phyloP scores from a whole-genome alignment of 2,888 invertebrate genomes.

The Agapostemon virescens region DNA sequence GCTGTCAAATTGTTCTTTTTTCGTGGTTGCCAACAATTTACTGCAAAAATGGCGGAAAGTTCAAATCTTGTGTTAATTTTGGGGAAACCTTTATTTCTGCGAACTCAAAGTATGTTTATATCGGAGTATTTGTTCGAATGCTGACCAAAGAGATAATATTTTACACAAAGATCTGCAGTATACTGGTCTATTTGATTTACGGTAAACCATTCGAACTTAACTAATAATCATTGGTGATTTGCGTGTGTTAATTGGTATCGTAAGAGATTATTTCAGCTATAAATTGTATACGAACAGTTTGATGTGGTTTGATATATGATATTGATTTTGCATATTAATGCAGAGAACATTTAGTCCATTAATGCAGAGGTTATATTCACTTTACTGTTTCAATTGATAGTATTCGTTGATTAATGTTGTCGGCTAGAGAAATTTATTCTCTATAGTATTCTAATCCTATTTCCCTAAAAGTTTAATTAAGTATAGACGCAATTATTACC shows the following conservation, averaged over 20 bases:
- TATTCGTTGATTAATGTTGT: not conserved
- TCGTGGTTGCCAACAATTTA: too few relatives aligned
- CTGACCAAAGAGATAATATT: not conserved
- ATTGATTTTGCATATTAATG: not conserved
- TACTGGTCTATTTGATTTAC: not conserved
- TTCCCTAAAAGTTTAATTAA: too few relatives aligned
- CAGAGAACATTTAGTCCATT: not conserved
- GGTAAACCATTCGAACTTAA: not conserved
- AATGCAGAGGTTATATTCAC: not conserved
- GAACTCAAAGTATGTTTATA: too few relatives aligned
- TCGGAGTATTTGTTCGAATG: not conserved
- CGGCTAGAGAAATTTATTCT: not conserved
- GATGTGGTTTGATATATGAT: slow-evolving; percentile 3
- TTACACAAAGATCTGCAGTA: not conserved
- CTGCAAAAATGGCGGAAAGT: too few relatives aligned
- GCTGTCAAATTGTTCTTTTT: too few relatives aligned
- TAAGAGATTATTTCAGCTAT: not conserved
- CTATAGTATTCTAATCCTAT: too few relatives aligned
- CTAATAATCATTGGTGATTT: not conserved
- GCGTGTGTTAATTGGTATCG: not conserved
- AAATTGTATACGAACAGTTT: not conserved
- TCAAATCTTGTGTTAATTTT: too few relatives aligned
- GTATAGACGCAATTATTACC: too few relatives aligned
- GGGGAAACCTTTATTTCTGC: too few relatives aligned
- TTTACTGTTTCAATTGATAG: not conserved